phyloP scores from a whole-genome alignment of 2,113 vertebrate genomes.

The Neolamprologus fasciatus region DNA sequence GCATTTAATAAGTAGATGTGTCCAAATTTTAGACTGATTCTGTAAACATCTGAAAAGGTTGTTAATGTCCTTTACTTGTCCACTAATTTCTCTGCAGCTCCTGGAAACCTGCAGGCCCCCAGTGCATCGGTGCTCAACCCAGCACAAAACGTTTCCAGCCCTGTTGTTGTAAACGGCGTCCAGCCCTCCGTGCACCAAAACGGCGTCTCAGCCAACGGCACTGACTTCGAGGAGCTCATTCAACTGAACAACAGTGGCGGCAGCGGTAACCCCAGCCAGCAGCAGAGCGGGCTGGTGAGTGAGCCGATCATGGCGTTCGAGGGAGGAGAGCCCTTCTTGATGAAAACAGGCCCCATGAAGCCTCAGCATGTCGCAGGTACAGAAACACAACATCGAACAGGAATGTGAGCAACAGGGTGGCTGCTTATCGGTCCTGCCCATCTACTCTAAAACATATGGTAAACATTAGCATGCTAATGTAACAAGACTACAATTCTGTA shows the following conservation, averaged over 20 bases:
- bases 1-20: not conserved
- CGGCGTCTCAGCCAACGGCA: slow-evolving; percentile 77
- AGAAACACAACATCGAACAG: not conserved
- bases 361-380: slow-evolving; percentile 89
- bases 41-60: not conserved
- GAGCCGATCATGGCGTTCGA: slow-evolving; percentile 83
- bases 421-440: not conserved
- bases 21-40: not conserved
- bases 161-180: slow-evolving; percentile 80
- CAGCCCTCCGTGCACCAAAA: slow-evolving; percentile 82
- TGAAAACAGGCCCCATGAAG: slow-evolving; percentile 81
- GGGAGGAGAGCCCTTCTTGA: slow-evolving; percentile 84
- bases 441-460: not conserved
- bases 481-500: not conserved
- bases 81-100: not conserved
- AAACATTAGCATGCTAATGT: not conserved
- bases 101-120: not conserved
- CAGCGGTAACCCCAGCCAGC: slow-evolving; percentile 31
- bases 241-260: slow-evolving; percentile 44
- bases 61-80: not conserved
- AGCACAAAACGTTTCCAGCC: slow-evolving; percentile 11
- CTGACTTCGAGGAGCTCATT: slow-evolving; percentile 67
- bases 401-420: not conserved
- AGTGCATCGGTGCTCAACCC: not conserved
- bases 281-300: slow-evolving; percentile 54